Percentiles rank a stretch among this genome's conserved stretches.
Conservation (phyloP, 2,888 invertebrate species). For the Oasisia sp. region DNA sequence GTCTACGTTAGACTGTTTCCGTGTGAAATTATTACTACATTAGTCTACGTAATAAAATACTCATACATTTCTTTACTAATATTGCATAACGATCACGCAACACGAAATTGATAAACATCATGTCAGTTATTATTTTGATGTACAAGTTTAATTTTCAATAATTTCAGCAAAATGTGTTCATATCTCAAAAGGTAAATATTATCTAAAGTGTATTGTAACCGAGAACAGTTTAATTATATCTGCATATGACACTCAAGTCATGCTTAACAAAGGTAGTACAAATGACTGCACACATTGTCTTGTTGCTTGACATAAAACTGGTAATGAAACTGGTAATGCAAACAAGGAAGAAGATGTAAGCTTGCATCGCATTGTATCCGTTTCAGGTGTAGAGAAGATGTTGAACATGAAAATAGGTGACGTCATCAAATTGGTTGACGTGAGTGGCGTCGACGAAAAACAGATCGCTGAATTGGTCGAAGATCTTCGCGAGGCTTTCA, state of each 20-base stretch:
- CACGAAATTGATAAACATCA: not conserved
- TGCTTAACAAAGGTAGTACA: too few species aligned
- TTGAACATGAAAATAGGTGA: not conserved
- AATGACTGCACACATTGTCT: too few species aligned
- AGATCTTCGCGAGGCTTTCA: not conserved
- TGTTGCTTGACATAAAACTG: too few species aligned
- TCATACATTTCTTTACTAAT: too few species aligned
- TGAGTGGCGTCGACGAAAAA: not conserved
- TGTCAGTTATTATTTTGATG: not conserved
- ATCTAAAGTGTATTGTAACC: too few species aligned
- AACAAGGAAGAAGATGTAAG: too few species aligned
- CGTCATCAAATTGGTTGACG: constrained; percentile 4
- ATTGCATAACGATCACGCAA: not conserved
- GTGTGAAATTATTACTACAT: not conserved
- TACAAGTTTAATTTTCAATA: not conserved
- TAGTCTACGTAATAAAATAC: too few species aligned
- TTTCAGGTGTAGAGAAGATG: not conserved
- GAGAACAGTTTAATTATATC: too few species aligned
- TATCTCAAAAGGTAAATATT: not conserved
- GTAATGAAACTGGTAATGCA: too few species aligned
- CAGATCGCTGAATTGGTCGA: not conserved
- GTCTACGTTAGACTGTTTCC: not conserved
- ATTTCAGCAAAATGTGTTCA: not conserved
- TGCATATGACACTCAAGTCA: too few species aligned
- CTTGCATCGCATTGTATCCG: not conserved